Evolutionary conservation across 2,888 invertebrate species (phyloP), one percentile per base, ranked within the genome.

Genomic region (Ligdia adustata): DNA sequence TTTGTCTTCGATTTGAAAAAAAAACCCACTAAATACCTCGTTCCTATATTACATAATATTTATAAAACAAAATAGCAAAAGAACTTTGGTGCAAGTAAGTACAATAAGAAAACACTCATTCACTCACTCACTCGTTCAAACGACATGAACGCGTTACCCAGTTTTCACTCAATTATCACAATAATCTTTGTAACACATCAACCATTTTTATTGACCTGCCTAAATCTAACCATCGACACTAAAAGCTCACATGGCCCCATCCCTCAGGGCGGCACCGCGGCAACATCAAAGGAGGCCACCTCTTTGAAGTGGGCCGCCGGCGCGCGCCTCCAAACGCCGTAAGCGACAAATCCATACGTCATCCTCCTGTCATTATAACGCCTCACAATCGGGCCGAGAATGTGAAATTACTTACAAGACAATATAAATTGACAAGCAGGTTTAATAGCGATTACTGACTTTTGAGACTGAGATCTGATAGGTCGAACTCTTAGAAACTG

Each of bases 261-360:
- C 84, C 57, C 81, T 82, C 69, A 57, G 68, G 76, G 74, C 85
- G 81, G 82, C 72, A 73, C 76, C 78, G 87, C 89, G 89, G 89
- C 85, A 80, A 79, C 83, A 79, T 90, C 90, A 90, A 89, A 90
- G 83, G 77, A 77, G 90, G 75, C 89, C 89, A 89, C 89, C 90
- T 88, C 89, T 90, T 90, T 90, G 90, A 90, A 80, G 87, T n/a
- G 81, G 84, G 88, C 89, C 89, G 89, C 72, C 74, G 89, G 89
- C 89, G 84, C 89, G 89, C 85, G 89, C 88, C 82, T 73, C 86
- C 79, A 84, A 89, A 89, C 79, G 90, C 90, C 90, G 80, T 89
- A 90, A 90, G 90, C 90, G 90, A 85, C 90, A 85, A 88, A 85
- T 87, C 88, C 90, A 89, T 89, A 89, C 90, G 90, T 90, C 90